Percentiles rank a stretch among this genome's conserved stretches.
Conservation (phyloP, 2,113 vertebrate genomes). For the Lutjanus erythropterus region DNA sequence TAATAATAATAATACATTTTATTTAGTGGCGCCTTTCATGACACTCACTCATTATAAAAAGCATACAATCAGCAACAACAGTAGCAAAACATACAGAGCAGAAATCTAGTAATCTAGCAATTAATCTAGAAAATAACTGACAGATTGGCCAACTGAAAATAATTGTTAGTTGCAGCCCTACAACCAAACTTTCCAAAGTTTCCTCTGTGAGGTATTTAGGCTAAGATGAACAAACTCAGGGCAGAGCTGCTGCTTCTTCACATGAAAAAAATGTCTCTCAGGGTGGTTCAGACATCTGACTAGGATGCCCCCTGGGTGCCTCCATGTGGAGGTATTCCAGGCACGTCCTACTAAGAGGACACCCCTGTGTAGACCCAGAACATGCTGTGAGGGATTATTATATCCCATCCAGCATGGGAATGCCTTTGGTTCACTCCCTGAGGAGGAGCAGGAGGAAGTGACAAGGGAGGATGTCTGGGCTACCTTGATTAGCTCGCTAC, state of each 20-base stretch:
- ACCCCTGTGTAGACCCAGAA: background rate
- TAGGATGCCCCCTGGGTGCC: background rate
- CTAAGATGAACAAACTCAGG: background rate
- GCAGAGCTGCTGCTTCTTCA: background rate
- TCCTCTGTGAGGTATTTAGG: background rate
- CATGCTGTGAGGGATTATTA: slow-evolving; percentile 10
- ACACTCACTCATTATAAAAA: no score
- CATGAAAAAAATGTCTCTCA: background rate
- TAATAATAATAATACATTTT: no score
- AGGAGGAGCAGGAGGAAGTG: background rate
- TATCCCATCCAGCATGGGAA: background rate
- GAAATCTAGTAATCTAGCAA: no score
- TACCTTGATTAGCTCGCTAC: background rate
- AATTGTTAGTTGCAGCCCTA: no score
- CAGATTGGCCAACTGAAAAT: no score
- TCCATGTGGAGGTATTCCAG: slow-evolving; percentile 1
- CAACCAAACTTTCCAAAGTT: background rate
- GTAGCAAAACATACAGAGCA: no score
- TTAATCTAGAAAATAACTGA: no score
- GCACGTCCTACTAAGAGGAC: background rate
- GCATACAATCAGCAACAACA: no score
- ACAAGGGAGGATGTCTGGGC: background rate
- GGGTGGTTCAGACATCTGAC: background rate
- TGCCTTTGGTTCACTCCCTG: background rate
- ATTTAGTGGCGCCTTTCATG: no score